Percentiles rank a stretch among this genome's conserved stretches.
phyloP scores from a whole-genome alignment of 2,888 invertebrate genomes.

The Merodon equestris region DNA sequence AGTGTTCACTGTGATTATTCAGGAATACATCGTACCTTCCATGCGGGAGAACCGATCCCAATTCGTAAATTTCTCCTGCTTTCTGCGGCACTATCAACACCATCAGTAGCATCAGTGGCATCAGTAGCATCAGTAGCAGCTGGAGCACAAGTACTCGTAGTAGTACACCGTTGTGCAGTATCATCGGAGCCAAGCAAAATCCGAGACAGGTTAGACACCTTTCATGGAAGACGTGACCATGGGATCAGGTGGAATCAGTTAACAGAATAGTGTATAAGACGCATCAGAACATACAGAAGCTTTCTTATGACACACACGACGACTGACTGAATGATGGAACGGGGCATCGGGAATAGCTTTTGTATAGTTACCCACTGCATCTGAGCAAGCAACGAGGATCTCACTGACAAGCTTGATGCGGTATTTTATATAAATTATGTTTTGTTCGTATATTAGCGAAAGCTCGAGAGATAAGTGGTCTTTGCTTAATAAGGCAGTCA shows the following conservation, averaged over 20 bases:
- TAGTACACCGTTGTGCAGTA: too few relatives aligned
- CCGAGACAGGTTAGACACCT: slow-evolving; percentile 47
- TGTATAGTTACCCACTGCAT: slow-evolving; percentile 39
- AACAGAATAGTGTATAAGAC: slow-evolving; percentile 62
- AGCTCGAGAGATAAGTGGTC: slow-evolving; percentile 56
- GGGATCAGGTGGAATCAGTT: slow-evolving; percentile 59
- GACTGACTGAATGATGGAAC: slow-evolving; percentile 12
- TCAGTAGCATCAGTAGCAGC: too few relatives aligned
- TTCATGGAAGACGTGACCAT: slow-evolving; percentile 65
- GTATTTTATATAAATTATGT: slow-evolving; percentile 56
- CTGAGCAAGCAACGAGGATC: background rate
- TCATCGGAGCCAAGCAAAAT: too few relatives aligned
- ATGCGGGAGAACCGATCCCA: slow-evolving; percentile 65
- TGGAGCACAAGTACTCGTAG: too few relatives aligned
- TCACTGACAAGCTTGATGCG: slow-evolving; percentile 31
- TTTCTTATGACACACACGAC: slow-evolving; percentile 47
- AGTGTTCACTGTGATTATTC: slow-evolving; percentile 56
- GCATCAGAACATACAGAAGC: slow-evolving; percentile 60
- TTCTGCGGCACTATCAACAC: slow-evolving; percentile 22
- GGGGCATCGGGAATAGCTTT: slow-evolving; percentile 49
- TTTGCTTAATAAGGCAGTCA: slow-evolving; percentile 65
- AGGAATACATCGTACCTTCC: slow-evolving; percentile 25
- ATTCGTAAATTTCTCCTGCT: slow-evolving; percentile 48
- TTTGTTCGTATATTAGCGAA: slow-evolving; percentile 29
- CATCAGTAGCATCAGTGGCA: too few relatives aligned